Evolutionary conservation across 1,140 invertebrate species (phyloP).

Genomic region (Phocides pigmalion): DNA sequence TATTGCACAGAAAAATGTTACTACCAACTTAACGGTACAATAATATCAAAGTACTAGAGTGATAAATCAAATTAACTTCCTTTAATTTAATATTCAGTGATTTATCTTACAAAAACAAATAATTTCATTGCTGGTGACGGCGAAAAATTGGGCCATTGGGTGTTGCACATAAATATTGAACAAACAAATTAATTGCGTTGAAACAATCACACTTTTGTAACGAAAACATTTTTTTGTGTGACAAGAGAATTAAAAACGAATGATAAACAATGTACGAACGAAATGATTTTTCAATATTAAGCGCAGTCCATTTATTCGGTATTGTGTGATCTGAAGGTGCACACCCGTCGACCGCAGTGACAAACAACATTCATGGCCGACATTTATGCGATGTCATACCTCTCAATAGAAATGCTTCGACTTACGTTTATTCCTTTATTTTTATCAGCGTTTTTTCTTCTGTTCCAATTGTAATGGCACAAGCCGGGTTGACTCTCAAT

Average conservation of each 20-base stretch:
- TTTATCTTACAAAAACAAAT: constrained; percentile 23
- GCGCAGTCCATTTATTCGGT: constrained; percentile 36
- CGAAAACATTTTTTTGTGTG: constrained; percentile 31
- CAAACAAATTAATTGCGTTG: constrained; percentile 27
- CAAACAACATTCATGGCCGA: constrained; percentile 75
- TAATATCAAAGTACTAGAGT: neutral
- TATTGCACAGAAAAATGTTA: too few species aligned
- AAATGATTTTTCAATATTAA: constrained; percentile 39
- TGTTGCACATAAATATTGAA: constrained; percentile 29
- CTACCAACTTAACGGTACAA: neutral
- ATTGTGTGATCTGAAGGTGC: constrained; percentile 49
- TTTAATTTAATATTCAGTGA: neutral
- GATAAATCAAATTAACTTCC: constrained; percentile 1
- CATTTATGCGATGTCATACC: constrained; percentile 76
- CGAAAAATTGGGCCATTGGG: constrained; percentile 23
- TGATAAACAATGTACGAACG: constrained; percentile 22
- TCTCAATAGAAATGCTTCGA: constrained; percentile 78
- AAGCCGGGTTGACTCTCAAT: constrained; percentile 31
- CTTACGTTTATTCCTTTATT: constrained; percentile 59
- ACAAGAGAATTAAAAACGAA: constrained; percentile 26
- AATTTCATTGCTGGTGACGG: constrained; percentile 19
- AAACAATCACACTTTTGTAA: constrained; percentile 32
- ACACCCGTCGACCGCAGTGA: constrained; percentile 58
- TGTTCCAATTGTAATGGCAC: constrained; percentile 42
- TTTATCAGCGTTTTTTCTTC: constrained; percentile 53